phyloP scores from a whole-genome alignment of 2,888 invertebrate species.

The Eustalomyia histrio region DNA sequence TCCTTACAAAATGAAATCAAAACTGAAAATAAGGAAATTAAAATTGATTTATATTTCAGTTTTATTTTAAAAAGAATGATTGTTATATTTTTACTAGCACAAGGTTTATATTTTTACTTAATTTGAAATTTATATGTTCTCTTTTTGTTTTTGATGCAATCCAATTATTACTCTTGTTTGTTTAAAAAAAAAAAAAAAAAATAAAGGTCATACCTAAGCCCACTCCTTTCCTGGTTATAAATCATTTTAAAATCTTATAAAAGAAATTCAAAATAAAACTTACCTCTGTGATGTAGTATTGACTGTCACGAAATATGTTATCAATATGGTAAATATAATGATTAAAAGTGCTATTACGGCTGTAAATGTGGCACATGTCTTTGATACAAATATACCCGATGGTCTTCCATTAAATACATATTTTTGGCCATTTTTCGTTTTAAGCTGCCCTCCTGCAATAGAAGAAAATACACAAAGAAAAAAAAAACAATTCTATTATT shows the following conservation, averaged over 20 bases:
- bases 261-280: no score
- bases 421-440: conserved; percentile 80
- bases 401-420: conserved; percentile 79
- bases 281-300: conserved; percentile 72
- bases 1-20: conserved; percentile 11
- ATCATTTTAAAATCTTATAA: background rate
- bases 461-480: background rate
- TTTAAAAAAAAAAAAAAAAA: conserved; percentile 9
- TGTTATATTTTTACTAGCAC: background rate
- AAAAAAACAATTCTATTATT: conserved; percentile 24
- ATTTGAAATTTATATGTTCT: background rate
- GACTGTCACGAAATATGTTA: conserved; percentile 77
- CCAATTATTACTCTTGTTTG: background rate
- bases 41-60: conserved; percentile 22
- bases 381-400: conserved; percentile 77
- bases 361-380: conserved; percentile 74
- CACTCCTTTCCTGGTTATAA: background rate
- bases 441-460: conserved; percentile 78
- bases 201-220: conserved; percentile 17
- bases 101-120: conserved; percentile 16
- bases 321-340: conserved; percentile 74
- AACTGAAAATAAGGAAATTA: conserved; percentile 1
- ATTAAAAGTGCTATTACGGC: conserved; percentile 73
- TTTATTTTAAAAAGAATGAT: background rate
- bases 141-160: background rate